phyloP scores from a whole-genome alignment of 1,140 invertebrate species.

The Sycophila sp. region DNA sequence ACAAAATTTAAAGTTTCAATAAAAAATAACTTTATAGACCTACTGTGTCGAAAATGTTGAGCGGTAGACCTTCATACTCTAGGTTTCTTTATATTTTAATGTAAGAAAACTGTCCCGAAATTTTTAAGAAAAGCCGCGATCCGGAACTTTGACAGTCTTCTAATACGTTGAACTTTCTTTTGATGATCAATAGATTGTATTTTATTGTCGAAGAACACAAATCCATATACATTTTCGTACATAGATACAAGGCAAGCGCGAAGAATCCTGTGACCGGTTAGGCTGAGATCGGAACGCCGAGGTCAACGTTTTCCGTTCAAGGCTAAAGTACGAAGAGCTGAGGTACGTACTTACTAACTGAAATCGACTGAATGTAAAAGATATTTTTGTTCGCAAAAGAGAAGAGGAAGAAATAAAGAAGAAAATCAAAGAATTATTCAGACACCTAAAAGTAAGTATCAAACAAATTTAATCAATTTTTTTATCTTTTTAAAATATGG shows the following conservation, averaged over 20 bases:
- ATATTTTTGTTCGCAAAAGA: neutral
- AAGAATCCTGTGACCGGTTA: slow-evolving; percentile 57
- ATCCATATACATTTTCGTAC: slow-evolving; percentile 38
- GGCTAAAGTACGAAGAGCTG: slow-evolving; percentile 56
- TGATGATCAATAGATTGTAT: too few species aligned
- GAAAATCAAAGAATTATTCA: neutral
- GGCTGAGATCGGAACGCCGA: slow-evolving; percentile 57
- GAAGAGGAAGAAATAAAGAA: neutral
- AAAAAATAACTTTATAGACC: too few species aligned
- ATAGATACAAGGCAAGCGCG: slow-evolving; percentile 4
- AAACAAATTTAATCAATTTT: neutral
- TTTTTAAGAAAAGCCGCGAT: too few species aligned
- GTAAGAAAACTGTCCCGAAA: too few species aligned
- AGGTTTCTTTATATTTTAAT: too few species aligned
- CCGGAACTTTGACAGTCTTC: too few species aligned
- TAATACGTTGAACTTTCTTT: too few species aligned
- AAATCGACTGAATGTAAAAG: neutral
- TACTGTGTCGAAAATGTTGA: too few species aligned
- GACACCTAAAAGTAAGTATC: neutral
- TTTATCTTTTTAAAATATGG: neutral
- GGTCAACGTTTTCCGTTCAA: slow-evolving; percentile 63
- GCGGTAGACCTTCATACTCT: too few species aligned
- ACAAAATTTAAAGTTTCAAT: too few species aligned
- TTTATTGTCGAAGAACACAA: too few species aligned
- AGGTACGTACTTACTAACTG: slow-evolving; percentile 32